phyloP scores from a whole-genome alignment of 37 sponge, comb jelly and placozoan species.

The Hormiphora californensis region DNA sequence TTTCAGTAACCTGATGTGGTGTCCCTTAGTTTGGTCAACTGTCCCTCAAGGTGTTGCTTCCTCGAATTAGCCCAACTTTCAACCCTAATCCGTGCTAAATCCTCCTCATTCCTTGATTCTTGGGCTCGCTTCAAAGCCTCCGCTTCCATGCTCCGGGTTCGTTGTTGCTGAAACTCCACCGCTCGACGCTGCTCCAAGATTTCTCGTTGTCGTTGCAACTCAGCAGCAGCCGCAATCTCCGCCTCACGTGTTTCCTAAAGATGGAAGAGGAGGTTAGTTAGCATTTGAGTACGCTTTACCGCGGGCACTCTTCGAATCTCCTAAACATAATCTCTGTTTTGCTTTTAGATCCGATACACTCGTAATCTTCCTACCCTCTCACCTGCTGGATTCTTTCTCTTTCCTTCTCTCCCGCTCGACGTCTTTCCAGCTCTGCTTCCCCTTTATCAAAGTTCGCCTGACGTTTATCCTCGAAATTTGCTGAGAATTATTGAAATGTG shows the following conservation, averaged over 20 bases:
- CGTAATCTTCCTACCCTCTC: too few relatives aligned
- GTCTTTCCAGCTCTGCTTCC: constrained; percentile 27
- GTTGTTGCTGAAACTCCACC: constrained; percentile 38
- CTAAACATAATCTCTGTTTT: too few relatives aligned
- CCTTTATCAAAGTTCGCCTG: constrained; percentile 12
- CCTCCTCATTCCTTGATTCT: background rate
- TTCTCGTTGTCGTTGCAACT: constrained; percentile 10
- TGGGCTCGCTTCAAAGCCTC: background rate
- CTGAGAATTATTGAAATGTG: too few relatives aligned
- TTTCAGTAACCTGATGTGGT: too few relatives aligned
- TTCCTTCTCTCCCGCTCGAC: background rate
- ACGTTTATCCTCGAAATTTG: background rate
- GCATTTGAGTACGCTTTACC: too few relatives aligned
- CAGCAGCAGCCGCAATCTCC: background rate
- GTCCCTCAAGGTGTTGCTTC: constrained; percentile 46
- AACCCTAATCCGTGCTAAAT: background rate
- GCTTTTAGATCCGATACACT: too few relatives aligned
- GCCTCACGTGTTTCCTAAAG: background rate
- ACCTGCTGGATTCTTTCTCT: background rate
- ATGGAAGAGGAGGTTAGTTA: background rate
- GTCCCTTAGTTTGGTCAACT: background rate
- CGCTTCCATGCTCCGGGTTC: constrained; percentile 20
- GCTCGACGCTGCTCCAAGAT: background rate
- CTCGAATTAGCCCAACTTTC: constrained; percentile 36
- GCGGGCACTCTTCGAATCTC: too few relatives aligned